Evolutionary conservation across 1,140 invertebrate species (phyloP).

Genomic region (Andrena cerasifolii): DNA sequence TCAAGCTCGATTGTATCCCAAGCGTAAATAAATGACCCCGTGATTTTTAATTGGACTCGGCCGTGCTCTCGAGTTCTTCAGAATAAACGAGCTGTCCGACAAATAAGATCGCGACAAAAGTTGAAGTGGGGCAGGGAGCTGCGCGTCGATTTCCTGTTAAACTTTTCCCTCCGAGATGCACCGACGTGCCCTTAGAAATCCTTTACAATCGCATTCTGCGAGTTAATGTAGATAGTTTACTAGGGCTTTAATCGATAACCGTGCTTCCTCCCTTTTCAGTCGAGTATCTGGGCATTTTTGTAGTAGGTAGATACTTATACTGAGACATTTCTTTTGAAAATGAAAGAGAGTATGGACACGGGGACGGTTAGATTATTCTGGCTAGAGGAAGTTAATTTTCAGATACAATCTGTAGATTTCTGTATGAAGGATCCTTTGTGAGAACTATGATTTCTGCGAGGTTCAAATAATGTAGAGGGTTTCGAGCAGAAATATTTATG

Average conservation of each 20-base stretch:
- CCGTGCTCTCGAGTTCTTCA: constrained; percentile 42
- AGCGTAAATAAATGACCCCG: constrained; percentile 65
- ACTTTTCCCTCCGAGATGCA: background rate
- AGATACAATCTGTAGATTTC: too few species aligned
- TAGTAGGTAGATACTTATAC: too few species aligned
- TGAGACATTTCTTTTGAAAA: too few species aligned
- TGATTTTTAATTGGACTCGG: constrained; percentile 69
- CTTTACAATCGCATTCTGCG: background rate
- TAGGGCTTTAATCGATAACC: background rate
- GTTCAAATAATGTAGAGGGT: too few species aligned
- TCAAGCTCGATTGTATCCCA: constrained; percentile 57
- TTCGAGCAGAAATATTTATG: too few species aligned
- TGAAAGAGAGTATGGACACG: too few species aligned
- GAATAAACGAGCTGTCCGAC: constrained; percentile 56
- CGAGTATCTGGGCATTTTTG: too few species aligned
- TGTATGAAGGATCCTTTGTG: too few species aligned
- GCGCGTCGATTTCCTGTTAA: constrained; percentile 29
- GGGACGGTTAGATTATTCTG: too few species aligned
- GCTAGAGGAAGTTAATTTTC: too few species aligned
- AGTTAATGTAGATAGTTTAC: background rate
- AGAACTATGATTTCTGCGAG: too few species aligned
- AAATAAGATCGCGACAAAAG: constrained; percentile 41
- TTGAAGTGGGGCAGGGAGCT: constrained; percentile 12
- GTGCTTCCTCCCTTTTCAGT: too few species aligned
- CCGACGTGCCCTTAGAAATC: background rate